Percentiles rank a stretch among this genome's conserved stretches.
Conservation (phyloP, 2,888 invertebrate species). For the Dysmachus trigonus region DNA sequence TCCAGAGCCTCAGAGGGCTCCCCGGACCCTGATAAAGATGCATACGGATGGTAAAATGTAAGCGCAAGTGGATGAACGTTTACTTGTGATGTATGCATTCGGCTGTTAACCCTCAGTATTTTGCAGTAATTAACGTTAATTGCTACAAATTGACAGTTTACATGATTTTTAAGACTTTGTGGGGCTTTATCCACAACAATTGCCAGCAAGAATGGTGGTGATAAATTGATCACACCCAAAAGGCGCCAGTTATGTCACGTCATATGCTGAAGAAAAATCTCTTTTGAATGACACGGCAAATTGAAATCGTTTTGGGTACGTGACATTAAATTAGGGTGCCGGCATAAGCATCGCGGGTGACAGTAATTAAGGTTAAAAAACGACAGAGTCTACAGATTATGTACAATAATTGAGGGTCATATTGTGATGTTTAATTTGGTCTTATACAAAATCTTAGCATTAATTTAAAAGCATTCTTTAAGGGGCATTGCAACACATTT, state of each 20-base stretch:
- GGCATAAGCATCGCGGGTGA: background rate
- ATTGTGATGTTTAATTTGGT: background rate
- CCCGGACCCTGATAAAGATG: background rate
- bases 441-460: background rate
- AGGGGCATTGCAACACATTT: no score
- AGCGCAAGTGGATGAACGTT: background rate
- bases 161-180: background rate
- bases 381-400: background rate
- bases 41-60: background rate
- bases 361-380: background rate
- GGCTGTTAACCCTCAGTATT: background rate
- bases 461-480: no score
- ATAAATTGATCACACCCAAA: background rate
- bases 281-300: background rate
- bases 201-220: background rate
- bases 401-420: background rate
- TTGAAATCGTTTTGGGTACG: background rate
- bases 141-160: background rate
- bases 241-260: background rate
- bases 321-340: background rate
- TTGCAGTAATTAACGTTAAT: constrained; percentile 7
- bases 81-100: background rate
- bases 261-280: background rate
- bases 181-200: background rate
- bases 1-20: background rate